These are phyloP conservation scores for Odocoileus hemionus DNA, from an alignment of 2,113 vertebrate genomes.

Conservation along the genomic window DNA sequence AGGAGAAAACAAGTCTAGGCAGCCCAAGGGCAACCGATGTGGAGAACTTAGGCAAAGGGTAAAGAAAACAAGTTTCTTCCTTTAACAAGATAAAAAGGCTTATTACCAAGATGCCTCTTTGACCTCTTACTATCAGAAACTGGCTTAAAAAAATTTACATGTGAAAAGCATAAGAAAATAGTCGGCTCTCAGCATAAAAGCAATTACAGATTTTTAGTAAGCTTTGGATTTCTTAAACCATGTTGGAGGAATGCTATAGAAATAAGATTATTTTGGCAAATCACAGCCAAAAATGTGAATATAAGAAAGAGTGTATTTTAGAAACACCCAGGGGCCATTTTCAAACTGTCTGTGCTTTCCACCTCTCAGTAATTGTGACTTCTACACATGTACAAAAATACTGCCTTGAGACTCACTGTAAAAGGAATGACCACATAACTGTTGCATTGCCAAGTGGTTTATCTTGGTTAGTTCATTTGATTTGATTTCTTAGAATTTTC, in stretches of 20 bases:
- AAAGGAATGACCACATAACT: neutral
- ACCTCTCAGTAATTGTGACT: neutral
- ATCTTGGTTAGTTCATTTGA: neutral
- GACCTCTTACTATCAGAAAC: neutral
- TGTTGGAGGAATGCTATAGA: neutral
- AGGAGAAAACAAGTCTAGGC: neutral
- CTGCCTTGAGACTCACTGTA: neutral
- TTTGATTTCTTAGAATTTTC: neutral
- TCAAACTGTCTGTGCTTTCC: neutral
- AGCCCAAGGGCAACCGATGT: neutral
- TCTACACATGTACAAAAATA: neutral
- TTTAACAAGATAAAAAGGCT: neutral
- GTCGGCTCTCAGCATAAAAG: neutral
- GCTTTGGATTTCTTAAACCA: neutral
- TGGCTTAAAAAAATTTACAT: neutral
- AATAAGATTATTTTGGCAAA: neutral
- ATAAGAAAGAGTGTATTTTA: neutral
- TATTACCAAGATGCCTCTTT: neutral
- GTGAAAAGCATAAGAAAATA: neutral
- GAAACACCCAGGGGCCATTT: neutral
- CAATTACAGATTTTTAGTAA: neutral
- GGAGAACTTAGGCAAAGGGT: neutral
- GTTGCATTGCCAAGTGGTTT: neutral
- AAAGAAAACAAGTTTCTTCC: neutral
- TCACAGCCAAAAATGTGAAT: neutral